Conservation (phyloP, 2,888 invertebrate genomes). For the Diachrysia chrysitis region DNA sequence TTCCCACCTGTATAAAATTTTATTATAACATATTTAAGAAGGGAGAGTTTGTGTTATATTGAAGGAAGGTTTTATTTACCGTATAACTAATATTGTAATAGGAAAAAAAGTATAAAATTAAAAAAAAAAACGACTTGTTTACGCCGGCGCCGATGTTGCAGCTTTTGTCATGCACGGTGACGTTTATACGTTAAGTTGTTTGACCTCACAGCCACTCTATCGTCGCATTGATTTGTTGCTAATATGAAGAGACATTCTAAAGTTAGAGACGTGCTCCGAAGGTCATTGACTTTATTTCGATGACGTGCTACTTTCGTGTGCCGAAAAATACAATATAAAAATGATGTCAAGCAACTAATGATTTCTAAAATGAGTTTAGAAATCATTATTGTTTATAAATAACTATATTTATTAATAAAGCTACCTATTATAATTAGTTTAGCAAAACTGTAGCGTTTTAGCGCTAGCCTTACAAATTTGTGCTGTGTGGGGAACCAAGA, state of each 20-base stretch:
- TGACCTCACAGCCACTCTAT: neutral
- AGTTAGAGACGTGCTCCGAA: neutral
- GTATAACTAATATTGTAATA: neutral
- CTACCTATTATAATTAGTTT: neutral
- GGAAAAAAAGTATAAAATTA: neutral
- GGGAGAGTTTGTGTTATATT: neutral
- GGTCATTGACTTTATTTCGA: neutral
- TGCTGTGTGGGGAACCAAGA: neutral
- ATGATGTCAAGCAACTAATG: neutral
- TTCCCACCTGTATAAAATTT: slow-evolving; percentile 46
- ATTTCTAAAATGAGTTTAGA: neutral
- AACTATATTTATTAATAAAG: neutral
- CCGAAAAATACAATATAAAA: neutral
- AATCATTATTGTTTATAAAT: neutral
- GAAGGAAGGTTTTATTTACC: neutral
- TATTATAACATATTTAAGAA: slow-evolving; percentile 10
- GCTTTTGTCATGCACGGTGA: slow-evolving; percentile 4
- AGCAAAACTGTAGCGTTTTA: neutral
- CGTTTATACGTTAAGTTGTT: neutral
- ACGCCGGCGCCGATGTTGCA: neutral
- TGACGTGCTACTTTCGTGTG: neutral
- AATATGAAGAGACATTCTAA: neutral
- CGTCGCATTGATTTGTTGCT: slow-evolving; percentile 1
- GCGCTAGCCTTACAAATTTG: neutral
- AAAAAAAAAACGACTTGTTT: neutral